Percentiles rank a stretch among this genome's conserved stretches.
Conservation (phyloP, 2,888 invertebrate genomes). For the Phorcus lineatus region DNA sequence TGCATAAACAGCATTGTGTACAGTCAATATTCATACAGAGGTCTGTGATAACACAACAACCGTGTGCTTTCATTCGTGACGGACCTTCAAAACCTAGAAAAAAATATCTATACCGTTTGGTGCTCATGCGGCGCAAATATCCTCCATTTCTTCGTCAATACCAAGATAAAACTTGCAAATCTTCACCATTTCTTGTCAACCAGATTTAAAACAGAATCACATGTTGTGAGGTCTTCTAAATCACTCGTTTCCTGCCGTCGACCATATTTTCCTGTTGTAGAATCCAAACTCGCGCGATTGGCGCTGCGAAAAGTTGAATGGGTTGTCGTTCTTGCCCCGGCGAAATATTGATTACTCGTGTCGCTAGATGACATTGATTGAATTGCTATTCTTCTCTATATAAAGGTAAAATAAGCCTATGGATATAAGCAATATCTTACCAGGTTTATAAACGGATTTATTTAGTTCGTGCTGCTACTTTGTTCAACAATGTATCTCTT, state of each 20-base stretch:
- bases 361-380: neutral
- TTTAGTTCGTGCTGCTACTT: no score
- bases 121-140: neutral
- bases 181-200: neutral
- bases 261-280: neutral
- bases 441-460: no score
- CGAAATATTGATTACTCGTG: neutral
- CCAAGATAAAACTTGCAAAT: no score
- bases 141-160: no score
- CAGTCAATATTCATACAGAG: neutral
- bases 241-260: constrained; percentile 7
- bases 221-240: neutral
- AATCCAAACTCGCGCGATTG: constrained; percentile 1
- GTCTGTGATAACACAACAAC: neutral
- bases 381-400: neutral
- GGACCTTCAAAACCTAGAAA: neutral
- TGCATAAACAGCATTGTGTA: neutral
- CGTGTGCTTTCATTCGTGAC: neutral
- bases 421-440: no score
- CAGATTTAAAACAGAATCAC: no score
- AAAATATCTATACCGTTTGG: neutral
- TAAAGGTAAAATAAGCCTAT: no score
- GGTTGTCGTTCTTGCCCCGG: neutral
- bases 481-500: no score
- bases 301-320: neutral